Percentiles rank a stretch among this genome's conserved stretches.
phyloP scores from a whole-genome alignment of 2,797 vertebrate species.

The Sciurus carolinensis region DNA sequence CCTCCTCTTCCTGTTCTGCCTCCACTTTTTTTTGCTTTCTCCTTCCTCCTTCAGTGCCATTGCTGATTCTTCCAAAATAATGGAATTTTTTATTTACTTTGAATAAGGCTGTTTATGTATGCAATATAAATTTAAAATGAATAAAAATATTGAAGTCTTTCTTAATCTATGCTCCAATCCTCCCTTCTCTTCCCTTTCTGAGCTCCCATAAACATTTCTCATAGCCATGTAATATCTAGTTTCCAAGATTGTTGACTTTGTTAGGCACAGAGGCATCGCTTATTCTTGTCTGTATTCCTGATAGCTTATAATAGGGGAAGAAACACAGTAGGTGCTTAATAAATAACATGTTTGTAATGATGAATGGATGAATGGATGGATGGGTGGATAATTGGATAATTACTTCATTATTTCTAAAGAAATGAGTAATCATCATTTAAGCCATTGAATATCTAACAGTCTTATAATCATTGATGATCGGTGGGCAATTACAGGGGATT shows the following conservation, averaged over 20 bases:
- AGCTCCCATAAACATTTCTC: not conserved
- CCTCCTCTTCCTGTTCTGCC: not conserved
- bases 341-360: not conserved
- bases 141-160: not conserved
- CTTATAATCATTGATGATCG: slow-evolving; percentile 67
- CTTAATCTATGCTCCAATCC: not conserved
- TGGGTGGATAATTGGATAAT: not conserved
- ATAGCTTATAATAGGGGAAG: not conserved
- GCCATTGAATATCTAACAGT: not conserved
- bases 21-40: not conserved
- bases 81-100: not conserved
- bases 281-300: not conserved
- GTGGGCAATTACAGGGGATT: slow-evolving; percentile 70
- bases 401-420: slow-evolving; percentile 49
- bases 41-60: not conserved
- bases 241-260: not conserved
- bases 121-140: not conserved
- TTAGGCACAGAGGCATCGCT: not conserved
- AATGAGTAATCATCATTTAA: slow-evolving; percentile 5
- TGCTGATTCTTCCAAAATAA: not conserved
- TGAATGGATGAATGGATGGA: not conserved
- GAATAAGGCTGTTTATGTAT: not conserved
- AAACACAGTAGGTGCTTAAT: not conserved
- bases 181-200: not conserved
- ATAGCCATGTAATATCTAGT: not conserved